Percentiles rank a stretch among this genome's conserved stretches.
Evolutionary conservation across 2,888 invertebrate species (phyloP).

Genomic region (Phoenoteleia sp.): DNA sequence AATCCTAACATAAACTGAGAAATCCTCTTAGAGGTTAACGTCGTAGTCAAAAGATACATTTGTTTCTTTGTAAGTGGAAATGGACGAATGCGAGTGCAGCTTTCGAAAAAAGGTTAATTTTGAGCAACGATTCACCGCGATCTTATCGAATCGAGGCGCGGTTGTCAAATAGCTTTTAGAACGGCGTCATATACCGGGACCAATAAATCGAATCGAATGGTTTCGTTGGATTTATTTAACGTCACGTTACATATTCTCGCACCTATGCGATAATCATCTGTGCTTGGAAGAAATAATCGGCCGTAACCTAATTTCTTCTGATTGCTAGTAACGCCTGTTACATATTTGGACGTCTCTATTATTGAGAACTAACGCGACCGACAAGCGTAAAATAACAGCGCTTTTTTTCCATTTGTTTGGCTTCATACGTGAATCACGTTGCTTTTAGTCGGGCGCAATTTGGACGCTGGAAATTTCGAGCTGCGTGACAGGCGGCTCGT

Average conservation of each 20-base stretch:
- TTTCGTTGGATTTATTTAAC: too few species aligned
- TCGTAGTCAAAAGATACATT: slow-evolving; percentile 9
- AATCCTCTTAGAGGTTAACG: neutral
- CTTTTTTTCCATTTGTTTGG: neutral
- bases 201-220: slow-evolving; percentile 10
- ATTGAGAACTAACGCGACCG: slow-evolving; percentile 17
- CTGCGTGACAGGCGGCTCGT: neutral
- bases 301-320: slow-evolving; percentile 12
- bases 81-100: neutral
- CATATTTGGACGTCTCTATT: slow-evolving; percentile 10
- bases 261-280: too few species aligned
- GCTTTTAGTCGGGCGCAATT: slow-evolving; percentile 13
- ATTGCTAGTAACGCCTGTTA: neutral
- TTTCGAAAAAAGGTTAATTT: slow-evolving; percentile 35
- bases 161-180: slow-evolving; percentile 30
- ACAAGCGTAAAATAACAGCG: slow-evolving; percentile 36
- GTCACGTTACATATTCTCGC: slow-evolving; percentile 2
- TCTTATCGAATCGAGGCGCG: slow-evolving; percentile 20
- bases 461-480: neutral
- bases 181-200: neutral
- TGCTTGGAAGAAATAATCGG: slow-evolving; percentile 11
- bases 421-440: neutral
- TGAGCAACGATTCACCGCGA: slow-evolving; percentile 31
- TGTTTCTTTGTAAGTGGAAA: neutral
- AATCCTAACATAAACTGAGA: slow-evolving; percentile 6